Percentiles rank a stretch among this genome's conserved stretches.
Conservation (phyloP, 2,888 invertebrate genomes). For the Pristionchus japonicus region DNA sequence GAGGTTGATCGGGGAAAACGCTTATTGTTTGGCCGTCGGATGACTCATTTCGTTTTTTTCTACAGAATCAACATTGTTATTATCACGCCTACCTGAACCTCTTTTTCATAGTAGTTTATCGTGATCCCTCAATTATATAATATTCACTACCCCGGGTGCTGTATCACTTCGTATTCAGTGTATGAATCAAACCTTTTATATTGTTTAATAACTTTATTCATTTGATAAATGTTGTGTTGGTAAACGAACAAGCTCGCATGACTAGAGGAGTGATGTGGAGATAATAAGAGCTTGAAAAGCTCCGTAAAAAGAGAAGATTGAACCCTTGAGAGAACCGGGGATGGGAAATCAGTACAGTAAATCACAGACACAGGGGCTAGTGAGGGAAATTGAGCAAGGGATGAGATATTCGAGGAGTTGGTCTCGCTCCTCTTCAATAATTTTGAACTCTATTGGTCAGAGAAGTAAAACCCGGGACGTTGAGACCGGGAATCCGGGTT, state of each 20-base stretch:
- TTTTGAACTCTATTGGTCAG: neutral
- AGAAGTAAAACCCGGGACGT: neutral
- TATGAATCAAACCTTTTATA: neutral
- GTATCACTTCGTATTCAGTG: neutral
- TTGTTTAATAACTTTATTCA: neutral
- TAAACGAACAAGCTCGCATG: neutral
- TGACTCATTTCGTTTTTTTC: too few species aligned
- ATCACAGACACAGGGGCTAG: slow-evolving; percentile 15
- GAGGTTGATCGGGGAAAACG: neutral
- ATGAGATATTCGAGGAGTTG: neutral
- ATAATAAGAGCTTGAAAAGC: neutral
- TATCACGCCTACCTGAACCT: neutral
- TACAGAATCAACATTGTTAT: too few species aligned
- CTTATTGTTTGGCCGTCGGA: neutral
- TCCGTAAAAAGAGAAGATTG: neutral
- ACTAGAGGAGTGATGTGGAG: neutral
- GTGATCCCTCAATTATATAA: neutral
- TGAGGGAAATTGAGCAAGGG: neutral
- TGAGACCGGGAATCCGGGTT: neutral
- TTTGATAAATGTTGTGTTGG: neutral
- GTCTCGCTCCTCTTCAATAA: neutral
- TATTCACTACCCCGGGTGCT: neutral
- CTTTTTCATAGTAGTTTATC: neutral
- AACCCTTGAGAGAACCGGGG: neutral
- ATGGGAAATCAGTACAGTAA: neutral